Percentiles rank a stretch among this genome's conserved stretches.
phyloP scores from a whole-genome alignment of 2,113 vertebrate genomes.

The Carollia perspicillata region DNA sequence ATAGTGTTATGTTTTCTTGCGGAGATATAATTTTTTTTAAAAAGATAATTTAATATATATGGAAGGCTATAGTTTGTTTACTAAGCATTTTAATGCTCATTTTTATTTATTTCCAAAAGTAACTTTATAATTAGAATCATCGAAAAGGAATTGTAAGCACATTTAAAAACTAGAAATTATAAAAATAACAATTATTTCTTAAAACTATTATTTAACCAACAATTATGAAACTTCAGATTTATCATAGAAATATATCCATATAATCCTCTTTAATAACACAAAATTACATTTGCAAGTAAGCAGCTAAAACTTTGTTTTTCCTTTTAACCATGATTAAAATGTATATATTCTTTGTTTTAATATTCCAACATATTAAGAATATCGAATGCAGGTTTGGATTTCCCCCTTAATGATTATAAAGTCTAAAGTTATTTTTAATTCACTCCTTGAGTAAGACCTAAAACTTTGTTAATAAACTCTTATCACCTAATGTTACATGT shows the following conservation, averaged over 20 bases:
- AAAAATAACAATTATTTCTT: not conserved
- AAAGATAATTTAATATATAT: not conserved
- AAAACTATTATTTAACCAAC: not conserved
- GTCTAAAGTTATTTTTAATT: not conserved
- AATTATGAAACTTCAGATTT: not conserved
- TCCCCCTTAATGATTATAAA: slow-evolving; percentile 7
- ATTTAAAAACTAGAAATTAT: slow-evolving; percentile 5
- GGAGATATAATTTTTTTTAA: no score
- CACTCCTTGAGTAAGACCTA: not conserved
- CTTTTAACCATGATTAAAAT: not conserved
- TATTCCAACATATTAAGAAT: not conserved
- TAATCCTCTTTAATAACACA: not conserved
- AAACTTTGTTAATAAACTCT: not conserved
- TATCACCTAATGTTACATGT: not conserved
- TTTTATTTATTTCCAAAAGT: not conserved
- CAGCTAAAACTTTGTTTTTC: not conserved
- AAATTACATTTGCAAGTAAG: not conserved
- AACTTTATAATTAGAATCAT: not conserved
- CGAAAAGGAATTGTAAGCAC: not conserved
- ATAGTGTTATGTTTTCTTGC: no score
- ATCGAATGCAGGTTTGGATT: not conserved
- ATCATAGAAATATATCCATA: not conserved
- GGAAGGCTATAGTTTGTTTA: not conserved
- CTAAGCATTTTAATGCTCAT: not conserved
- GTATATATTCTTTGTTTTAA: not conserved